Conservation (phyloP, 2,113 vertebrate species). For the Parotia lawesii region DNA sequence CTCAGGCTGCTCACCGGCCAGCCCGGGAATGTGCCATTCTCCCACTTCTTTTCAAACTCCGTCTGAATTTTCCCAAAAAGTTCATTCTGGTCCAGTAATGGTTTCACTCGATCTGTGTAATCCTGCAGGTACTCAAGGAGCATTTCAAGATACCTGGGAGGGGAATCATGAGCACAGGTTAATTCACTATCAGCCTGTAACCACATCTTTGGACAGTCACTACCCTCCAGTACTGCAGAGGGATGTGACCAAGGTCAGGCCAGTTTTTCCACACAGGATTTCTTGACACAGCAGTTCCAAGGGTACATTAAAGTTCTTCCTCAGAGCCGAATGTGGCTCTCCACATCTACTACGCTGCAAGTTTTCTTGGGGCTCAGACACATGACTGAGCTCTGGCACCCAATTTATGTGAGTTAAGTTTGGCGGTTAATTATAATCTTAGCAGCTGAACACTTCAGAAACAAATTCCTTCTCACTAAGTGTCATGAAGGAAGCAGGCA, state of each 20-base stretch:
- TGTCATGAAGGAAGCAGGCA: not conserved
- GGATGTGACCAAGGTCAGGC: not conserved
- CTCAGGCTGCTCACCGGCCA: conserved; percentile 84
- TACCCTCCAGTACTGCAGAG: not conserved
- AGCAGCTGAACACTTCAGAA: not conserved
- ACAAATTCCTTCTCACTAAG: not conserved
- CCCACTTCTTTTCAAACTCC: conserved; percentile 98
- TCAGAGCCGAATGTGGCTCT: not conserved
- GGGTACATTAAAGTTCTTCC: not conserved
- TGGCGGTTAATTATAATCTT: not conserved
- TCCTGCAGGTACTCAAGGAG: conserved; percentile 96
- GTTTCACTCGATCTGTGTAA: conserved; percentile 95
- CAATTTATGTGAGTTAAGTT: not conserved
- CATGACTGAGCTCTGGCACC: not conserved
- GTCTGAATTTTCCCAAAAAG: conserved; percentile 91
- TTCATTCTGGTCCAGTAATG: conserved; percentile 94
- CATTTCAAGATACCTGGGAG: conserved; percentile 91
- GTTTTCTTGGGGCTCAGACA: not conserved
- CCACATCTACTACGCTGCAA: not conserved
- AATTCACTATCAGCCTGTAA: not conserved
- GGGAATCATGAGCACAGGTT: not conserved
- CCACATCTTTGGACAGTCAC: not conserved
- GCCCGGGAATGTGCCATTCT: conserved; percentile 90
- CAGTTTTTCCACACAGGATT: not conserved
- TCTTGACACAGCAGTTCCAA: not conserved